phyloP scores from a whole-genome alignment of 1,140 invertebrate species.

The Camponotus pennsylvanicus region DNA sequence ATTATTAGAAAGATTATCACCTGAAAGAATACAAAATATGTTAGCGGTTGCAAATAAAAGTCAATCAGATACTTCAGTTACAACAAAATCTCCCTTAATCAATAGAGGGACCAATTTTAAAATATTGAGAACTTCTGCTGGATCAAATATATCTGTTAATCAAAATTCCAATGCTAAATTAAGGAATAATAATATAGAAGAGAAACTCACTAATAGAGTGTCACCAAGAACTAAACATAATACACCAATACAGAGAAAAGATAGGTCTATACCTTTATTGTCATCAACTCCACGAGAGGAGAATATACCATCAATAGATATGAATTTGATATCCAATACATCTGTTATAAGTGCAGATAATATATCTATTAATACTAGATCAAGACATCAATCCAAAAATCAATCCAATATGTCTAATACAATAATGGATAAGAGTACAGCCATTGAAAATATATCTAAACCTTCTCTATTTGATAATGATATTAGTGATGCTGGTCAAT shows the following conservation, averaged over 20 bases:
- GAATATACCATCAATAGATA: background rate
- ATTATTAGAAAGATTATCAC: slow-evolving; percentile 55
- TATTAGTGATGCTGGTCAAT: slow-evolving; percentile 29
- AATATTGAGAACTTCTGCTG: background rate
- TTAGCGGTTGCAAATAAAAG: background rate
- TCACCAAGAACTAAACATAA: slow-evolving; percentile 33
- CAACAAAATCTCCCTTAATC: background rate
- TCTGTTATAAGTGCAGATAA: background rate
- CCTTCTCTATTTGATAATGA: slow-evolving; percentile 42
- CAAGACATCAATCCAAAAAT: background rate
- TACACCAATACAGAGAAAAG: background rate
- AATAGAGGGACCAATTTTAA: background rate
- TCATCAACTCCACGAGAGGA: slow-evolving; percentile 68
- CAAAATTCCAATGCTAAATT: background rate
- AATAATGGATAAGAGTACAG: slow-evolving; percentile 30
- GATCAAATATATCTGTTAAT: background rate
- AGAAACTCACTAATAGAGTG: background rate
- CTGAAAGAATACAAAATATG: background rate
- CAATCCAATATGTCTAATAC: background rate
- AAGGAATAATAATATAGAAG: background rate
- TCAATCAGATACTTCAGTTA: background rate
- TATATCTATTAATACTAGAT: background rate
- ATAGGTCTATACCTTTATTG: slow-evolving; percentile 29
- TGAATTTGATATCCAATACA: background rate
- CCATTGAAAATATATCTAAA: slow-evolving; percentile 56